These are phyloP conservation scores for Sebastiscus tertius DNA, from an alignment of 2,797 vertebrate genomes.

Conservation along the genomic window DNA sequence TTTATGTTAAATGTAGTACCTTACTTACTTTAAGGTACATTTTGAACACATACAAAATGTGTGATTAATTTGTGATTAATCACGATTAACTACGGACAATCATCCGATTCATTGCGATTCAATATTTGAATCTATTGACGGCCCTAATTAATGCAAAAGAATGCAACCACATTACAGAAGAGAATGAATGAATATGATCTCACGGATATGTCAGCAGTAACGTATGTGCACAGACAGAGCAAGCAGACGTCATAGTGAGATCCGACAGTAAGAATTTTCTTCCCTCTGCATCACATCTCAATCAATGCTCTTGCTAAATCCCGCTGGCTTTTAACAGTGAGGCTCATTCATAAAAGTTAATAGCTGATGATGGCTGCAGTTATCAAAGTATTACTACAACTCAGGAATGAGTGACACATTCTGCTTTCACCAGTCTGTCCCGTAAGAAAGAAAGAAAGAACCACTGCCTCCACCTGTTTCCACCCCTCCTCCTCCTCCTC, in stretches of 20 bases:
- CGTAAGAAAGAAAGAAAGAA: slow-evolving; percentile 12
- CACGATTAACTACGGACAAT: too few species aligned
- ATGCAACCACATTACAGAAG: background rate
- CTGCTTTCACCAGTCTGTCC: background rate
- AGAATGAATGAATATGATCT: background rate
- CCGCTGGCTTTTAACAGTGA: slow-evolving; percentile 46
- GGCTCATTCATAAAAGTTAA: slow-evolving; percentile 58
- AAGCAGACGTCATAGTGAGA: background rate
- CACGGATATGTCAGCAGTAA: background rate
- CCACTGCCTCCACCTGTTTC: slow-evolving; percentile 49
- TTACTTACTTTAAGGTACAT: too few species aligned
- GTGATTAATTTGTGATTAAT: too few species aligned
- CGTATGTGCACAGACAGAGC: background rate
- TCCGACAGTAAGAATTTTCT: slow-evolving; percentile 21
- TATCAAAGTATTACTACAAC: slow-evolving; percentile 48
- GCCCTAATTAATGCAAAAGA: too few species aligned
- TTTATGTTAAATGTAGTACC: too few species aligned
- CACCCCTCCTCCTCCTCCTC: background rate
- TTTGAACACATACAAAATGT: too few species aligned
- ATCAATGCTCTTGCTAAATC: slow-evolving; percentile 41
- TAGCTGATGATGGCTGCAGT: slow-evolving; percentile 45
- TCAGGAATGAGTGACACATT: slow-evolving; percentile 29
- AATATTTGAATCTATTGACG: too few species aligned
- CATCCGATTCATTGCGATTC: too few species aligned
- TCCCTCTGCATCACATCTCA: slow-evolving; percentile 38